Percentiles rank a stretch among this genome's conserved stretches.
These are phyloP conservation scores for Telenomus remus DNA, from an alignment of 1,140 invertebrate genomes.

Conservation along the genomic window DNA sequence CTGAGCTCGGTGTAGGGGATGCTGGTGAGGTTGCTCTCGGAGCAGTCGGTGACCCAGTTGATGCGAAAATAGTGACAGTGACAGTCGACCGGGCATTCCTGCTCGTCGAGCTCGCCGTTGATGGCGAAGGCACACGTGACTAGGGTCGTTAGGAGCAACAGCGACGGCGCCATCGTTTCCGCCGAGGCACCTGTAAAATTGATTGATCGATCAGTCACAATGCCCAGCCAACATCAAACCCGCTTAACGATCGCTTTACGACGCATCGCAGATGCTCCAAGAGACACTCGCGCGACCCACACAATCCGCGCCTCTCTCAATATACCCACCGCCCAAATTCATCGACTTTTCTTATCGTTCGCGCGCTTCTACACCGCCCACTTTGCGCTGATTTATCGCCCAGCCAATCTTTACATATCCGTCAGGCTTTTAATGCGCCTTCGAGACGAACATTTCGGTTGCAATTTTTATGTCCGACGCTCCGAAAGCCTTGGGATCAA, in stretches of 20 bases:
- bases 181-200: slow-evolving; percentile 55
- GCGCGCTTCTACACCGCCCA: slow-evolving; percentile 18
- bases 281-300: too few relatives aligned
- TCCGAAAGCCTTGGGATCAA: background rate
- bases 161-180: slow-evolving; percentile 44
- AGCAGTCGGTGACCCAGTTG: slow-evolving; percentile 86
- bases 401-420: background rate
- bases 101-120: slow-evolving; percentile 79
- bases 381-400: slow-evolving; percentile 19
- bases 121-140: slow-evolving; percentile 62
- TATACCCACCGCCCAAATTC: slow-evolving; percentile 11
- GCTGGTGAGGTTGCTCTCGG: slow-evolving; percentile 83
- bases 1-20: slow-evolving; percentile 82
- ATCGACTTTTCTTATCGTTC: slow-evolving; percentile 31
- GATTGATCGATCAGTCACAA: slow-evolving; percentile 55
- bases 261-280: background rate
- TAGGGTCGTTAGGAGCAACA: slow-evolving; percentile 45
- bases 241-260: slow-evolving; percentile 48
- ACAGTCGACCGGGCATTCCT: slow-evolving; percentile 83
- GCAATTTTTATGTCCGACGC: too few relatives aligned
- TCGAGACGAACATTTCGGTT: too few relatives aligned
- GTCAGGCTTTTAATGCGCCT: background rate
- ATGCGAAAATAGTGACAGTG: slow-evolving; percentile 85
- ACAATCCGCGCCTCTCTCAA: too few relatives aligned
- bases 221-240: slow-evolving; percentile 15